These are phyloP conservation scores for Melangyna quadrimaculata DNA, from an alignment of 2,888 invertebrate genomes.

Conservation along the genomic window DNA sequence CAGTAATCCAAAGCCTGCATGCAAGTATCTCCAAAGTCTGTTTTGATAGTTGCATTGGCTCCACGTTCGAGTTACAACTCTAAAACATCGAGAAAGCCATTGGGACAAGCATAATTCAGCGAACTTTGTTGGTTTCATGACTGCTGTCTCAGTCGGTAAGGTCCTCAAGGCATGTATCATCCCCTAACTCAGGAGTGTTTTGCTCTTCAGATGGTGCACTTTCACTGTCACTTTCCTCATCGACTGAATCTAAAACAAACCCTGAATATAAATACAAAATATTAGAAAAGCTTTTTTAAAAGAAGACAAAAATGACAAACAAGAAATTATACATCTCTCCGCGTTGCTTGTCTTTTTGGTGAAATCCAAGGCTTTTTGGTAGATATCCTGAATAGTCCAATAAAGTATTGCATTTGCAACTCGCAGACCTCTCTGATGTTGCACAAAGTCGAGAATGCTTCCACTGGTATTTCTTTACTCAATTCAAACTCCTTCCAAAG, in stretches of 20 bases:
- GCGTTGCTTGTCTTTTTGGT: constrained; percentile 81
- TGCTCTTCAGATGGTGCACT: constrained; percentile 77
- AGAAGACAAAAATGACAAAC: background rate
- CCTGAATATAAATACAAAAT: constrained; percentile 73
- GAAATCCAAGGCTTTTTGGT: constrained; percentile 84
- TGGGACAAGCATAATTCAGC: constrained; percentile 93
- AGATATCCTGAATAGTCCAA: constrained; percentile 85
- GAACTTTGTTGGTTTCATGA: constrained; percentile 79
- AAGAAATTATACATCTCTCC: constrained; percentile 81
- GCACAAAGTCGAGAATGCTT: constrained; percentile 87
- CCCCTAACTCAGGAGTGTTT: constrained; percentile 85
- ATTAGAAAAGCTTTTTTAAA: no score
- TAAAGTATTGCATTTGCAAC: constrained; percentile 83
- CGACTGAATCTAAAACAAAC: constrained; percentile 82
- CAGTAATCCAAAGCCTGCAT: no score
- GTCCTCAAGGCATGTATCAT: constrained; percentile 87
- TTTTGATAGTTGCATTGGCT: no score
- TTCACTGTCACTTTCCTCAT: constrained; percentile 81
- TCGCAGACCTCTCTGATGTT: constrained; percentile 89
- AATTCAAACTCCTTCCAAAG: constrained; percentile 88
- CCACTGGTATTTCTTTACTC: constrained; percentile 85
- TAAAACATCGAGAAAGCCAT: constrained; percentile 90
- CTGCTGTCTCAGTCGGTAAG: no score
- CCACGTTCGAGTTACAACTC: constrained; percentile 87
- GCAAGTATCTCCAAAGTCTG: no score